Conservation (phyloP, 1,140 invertebrate species). For the Rhyzopertha dominica region DNA sequence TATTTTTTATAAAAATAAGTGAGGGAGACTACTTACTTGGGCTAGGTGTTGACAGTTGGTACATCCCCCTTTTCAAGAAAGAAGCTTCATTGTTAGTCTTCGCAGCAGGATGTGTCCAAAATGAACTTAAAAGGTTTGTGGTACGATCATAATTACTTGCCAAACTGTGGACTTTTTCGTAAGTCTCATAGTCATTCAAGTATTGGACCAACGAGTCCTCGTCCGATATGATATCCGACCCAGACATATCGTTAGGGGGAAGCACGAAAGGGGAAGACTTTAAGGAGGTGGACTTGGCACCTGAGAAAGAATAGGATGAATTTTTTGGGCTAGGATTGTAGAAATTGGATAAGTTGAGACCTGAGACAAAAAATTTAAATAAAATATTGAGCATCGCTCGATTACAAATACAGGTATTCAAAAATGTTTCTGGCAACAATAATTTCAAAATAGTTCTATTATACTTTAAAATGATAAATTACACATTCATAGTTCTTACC, state of each 20-base stretch:
- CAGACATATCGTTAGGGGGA: conserved; percentile 33
- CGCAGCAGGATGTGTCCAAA: conserved; percentile 55
- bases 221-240: conserved; percentile 47
- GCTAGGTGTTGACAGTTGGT: conserved; percentile 52
- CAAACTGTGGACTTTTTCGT: conserved; percentile 27
- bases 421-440: no score
- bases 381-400: conserved; percentile 1
- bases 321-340: conserved; percentile 14
- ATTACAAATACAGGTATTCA: no score
- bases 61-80: conserved; percentile 49
- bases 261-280: conserved; percentile 28
- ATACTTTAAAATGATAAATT: no score
- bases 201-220: conserved; percentile 46
- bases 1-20: background rate
- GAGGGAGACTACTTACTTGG: conserved; percentile 48
- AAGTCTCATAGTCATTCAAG: conserved; percentile 39
- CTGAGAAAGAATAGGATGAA: conserved; percentile 16
- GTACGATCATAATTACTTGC: conserved; percentile 21
- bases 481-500: no score
- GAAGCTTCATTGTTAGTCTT: conserved; percentile 50
- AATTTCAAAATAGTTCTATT: no score
- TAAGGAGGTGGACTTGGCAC: conserved; percentile 30
- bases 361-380: conserved; percentile 5
- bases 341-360: no score
- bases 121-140: conserved; percentile 46